Percentiles rank a stretch among this genome's conserved stretches.
phyloP scores from a whole-genome alignment of 1,140 invertebrate genomes.

The Calliphora vicina region DNA sequence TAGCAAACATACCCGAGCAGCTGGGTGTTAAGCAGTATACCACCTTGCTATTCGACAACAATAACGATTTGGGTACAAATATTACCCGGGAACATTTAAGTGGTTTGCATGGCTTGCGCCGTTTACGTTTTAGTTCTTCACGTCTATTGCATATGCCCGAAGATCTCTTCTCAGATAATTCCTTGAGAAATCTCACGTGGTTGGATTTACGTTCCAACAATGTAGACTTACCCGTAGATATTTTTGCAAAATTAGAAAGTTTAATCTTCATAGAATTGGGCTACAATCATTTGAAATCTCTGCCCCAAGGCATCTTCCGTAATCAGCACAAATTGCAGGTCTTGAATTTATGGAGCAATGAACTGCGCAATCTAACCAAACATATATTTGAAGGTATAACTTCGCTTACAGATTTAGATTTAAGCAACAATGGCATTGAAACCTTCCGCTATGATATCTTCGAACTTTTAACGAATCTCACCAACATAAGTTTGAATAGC shows the following conservation, averaged over 20 bases:
- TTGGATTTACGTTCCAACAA: constrained; percentile 70
- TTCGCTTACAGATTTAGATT: constrained; percentile 69
- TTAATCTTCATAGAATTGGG: constrained; percentile 71
- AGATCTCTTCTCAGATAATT: constrained; percentile 66
- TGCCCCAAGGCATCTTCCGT: constrained; percentile 69
- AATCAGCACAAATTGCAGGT: constrained; percentile 67
- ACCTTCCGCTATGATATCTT: constrained; percentile 69
- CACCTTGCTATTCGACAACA: constrained; percentile 51
- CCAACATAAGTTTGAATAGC: constrained; percentile 67
- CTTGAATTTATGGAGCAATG: constrained; percentile 72
- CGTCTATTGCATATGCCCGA: constrained; percentile 65
- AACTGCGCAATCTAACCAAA: constrained; percentile 67
- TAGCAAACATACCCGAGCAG: constrained; percentile 50
- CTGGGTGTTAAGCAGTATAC: constrained; percentile 50
- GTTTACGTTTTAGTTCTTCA: constrained; percentile 51
- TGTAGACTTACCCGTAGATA: constrained; percentile 66
- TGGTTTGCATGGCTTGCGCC: constrained; percentile 47
- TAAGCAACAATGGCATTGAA: constrained; percentile 70
- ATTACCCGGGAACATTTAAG: constrained; percentile 52
- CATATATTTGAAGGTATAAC: constrained; percentile 69
- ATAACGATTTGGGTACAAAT: constrained; percentile 54
- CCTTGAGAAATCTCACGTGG: constrained; percentile 67
- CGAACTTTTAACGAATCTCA: constrained; percentile 67
- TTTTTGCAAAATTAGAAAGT: constrained; percentile 67
- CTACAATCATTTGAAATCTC: constrained; percentile 67